phyloP scores from a whole-genome alignment of 2,888 invertebrate species.

The Synergus japonicus region DNA sequence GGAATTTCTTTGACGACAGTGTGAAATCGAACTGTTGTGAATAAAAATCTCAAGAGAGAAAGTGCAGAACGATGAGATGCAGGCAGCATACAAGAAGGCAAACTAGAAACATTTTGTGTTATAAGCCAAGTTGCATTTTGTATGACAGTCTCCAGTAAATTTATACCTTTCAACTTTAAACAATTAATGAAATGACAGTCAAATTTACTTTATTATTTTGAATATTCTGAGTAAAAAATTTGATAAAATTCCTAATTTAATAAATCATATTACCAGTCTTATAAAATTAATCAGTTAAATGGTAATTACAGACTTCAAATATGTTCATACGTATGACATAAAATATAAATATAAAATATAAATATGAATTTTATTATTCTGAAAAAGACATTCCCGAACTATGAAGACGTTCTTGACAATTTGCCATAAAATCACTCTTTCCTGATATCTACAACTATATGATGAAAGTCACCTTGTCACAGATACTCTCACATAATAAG shows the following conservation, averaged over 20 bases:
- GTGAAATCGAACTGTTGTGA: conserved; percentile 28
- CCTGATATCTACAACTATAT: neutral
- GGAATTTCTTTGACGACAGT: conserved; percentile 17
- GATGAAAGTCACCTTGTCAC: conserved; percentile 35
- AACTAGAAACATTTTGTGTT: conserved; percentile 18
- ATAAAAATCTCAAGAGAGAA: conserved; percentile 34
- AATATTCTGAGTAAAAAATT: no score
- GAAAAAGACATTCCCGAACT: neutral
- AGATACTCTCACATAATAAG: conserved; percentile 31
- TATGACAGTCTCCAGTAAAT: neutral
- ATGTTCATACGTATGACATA: no score
- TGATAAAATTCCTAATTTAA: no score
- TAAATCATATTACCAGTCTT: no score
- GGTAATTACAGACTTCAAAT: no score
- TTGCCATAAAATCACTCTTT: conserved; percentile 18
- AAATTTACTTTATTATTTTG: no score
- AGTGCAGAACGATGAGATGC: conserved; percentile 37
- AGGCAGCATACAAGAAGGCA: conserved; percentile 23
- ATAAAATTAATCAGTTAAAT: no score
- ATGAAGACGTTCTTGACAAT: neutral
- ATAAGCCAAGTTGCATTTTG: neutral
- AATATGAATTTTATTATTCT: neutral
- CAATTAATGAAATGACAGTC: no score
- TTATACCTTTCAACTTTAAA: neutral
- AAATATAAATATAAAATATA: neutral